A percentile compares a stretch with the other conserved stretches of the same genome.
Conservation (phyloP, 2,113 vertebrate species). For the Callionymus lyra region DNA sequence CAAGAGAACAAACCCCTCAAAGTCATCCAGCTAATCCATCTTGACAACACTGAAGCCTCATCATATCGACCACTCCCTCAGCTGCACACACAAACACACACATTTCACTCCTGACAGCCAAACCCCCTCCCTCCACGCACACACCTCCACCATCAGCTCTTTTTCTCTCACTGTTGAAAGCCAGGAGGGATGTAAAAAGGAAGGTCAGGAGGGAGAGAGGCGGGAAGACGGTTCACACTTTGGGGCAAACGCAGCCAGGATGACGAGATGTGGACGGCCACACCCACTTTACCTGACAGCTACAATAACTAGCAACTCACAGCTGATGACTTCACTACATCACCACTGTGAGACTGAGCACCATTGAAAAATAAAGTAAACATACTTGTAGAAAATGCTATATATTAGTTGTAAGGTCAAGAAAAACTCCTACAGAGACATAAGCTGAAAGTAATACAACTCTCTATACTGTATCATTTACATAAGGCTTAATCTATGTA, state of each 20-base stretch:
- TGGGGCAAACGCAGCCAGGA: conserved; percentile 32
- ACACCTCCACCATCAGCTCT: not conserved
- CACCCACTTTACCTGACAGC: conserved; percentile 18
- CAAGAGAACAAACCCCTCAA: conserved; percentile 61
- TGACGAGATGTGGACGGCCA: conserved; percentile 2
- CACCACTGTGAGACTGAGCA: conserved; percentile 28
- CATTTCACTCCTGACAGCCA: conserved; percentile 37
- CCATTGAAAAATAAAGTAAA: too few species aligned
- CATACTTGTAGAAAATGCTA: too few species aligned
- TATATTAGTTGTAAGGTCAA: too few species aligned
- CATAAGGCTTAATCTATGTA: too few species aligned
- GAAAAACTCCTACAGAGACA: too few species aligned
- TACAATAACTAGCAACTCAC: conserved; percentile 30
- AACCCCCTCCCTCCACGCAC: not conserved
- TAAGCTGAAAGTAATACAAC: too few species aligned
- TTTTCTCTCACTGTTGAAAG: conserved; percentile 20
- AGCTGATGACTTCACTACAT: conserved; percentile 44
- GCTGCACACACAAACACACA: conserved; percentile 38
- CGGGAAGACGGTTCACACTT: conserved; percentile 18
- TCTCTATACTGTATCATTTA: too few species aligned
- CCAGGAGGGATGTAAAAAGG: conserved; percentile 34
- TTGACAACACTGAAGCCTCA: conserved; percentile 59
- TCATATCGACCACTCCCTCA: conserved; percentile 54
- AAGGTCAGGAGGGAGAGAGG: conserved; percentile 31
- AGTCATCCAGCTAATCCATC: conserved; percentile 62